Conservation (phyloP, 92 coral and sea anemone species). For the Actinernus sp. region DNA sequence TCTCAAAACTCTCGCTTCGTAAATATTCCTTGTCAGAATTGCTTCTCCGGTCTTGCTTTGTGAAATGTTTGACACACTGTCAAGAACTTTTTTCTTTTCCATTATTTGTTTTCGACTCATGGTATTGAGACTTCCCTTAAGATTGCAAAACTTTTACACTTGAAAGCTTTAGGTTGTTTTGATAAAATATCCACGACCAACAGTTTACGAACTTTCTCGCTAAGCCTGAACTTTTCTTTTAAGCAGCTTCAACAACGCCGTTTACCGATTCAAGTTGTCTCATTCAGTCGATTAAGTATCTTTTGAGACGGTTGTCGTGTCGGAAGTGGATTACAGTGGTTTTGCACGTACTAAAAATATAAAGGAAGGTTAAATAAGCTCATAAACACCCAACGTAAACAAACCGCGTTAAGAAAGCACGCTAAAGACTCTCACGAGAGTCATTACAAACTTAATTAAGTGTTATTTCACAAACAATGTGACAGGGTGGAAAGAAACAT, state of each 20-base stretch:
- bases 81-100: constrained; percentile 45
- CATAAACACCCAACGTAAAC: neutral
- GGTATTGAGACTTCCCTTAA: constrained; percentile 3
- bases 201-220: too few species aligned
- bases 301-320: too few species aligned
- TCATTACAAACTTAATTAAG: constrained; percentile 18
- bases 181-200: too few species aligned
- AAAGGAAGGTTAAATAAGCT: neutral
- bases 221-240: too few species aligned
- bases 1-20: constrained; percentile 40
- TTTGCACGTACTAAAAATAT: neutral
- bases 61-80: constrained; percentile 26
- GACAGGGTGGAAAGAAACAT: too few species aligned
- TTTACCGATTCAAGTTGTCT: too few species aligned
- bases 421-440: constrained; percentile 7
- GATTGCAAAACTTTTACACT: too few species aligned
- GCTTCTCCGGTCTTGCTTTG: constrained; percentile 59
- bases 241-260: too few species aligned
- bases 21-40: constrained; percentile 50
- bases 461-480: too few species aligned
- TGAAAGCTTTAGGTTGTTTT: too few species aligned
- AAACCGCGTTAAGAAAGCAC: neutral
- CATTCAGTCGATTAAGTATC: too few species aligned
- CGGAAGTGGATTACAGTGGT: neutral
- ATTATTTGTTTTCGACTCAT: constrained; percentile 52